Base-by-base conservation (phyloP, 2,113 vertebrate species). In the Elanus axillaris region DNA sequence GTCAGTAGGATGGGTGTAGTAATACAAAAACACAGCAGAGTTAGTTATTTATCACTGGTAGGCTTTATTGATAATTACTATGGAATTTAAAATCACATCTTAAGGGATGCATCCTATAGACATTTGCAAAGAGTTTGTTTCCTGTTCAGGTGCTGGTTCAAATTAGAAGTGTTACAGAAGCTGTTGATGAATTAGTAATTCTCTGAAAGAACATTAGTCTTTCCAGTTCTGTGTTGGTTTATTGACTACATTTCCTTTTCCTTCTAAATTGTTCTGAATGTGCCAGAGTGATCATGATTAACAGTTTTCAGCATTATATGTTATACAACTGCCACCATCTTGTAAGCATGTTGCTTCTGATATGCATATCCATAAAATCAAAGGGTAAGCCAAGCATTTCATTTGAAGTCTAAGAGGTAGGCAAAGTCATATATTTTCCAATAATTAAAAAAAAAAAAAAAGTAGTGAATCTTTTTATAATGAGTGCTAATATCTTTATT, bases 401-500 rank as follows among this genome's bases (percentile, higher is more conserved):
- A 91, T 74, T 63, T 64, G 53, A 81, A 72, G 6, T 13, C 56
- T 45, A 86, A 15, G 3, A 29, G 52, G 8, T 34, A 77, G 21
- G 15, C 11, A 79, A 82, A 86, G 32, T 47, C 13, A 31, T 34
- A 36, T 52, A n/a, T 75, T 94, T 90, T 80, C 62, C 74, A 82
- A 64, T 60, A 93, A 82, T 64, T 84, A 48, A 40, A 69, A 88
- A 55, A 87, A 60, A 73, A 15, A 79, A 74, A 7, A 90, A 90
- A 62, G 8, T 8, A 62, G 18, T 68, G 13, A 86, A 67, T 84
- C 38, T 86, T 53, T 47, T 76, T 90, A 38, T 78, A 96, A 95
- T 94, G 56, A 83, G 20, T 43, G 48, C 16, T 91, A 85, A 76
- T 81, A 59, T 60, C 40, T 91, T 93, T 56, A 89, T 87, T 97